These are phyloP conservation scores for Antheraea mylitta DNA, from an alignment of 1,140 invertebrate species.

Conservation along the genomic window DNA sequence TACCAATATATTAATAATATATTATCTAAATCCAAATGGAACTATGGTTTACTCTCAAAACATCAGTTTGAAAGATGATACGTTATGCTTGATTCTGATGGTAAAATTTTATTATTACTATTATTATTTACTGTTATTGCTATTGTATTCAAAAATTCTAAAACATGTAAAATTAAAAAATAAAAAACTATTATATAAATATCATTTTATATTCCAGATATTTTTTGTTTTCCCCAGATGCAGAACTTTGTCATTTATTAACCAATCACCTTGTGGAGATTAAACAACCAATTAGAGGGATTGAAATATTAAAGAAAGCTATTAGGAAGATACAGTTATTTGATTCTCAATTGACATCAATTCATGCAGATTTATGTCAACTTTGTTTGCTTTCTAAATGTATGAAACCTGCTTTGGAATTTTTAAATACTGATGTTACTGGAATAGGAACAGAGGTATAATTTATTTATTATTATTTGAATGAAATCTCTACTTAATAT, in stretches of 20 bases:
- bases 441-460: constrained; percentile 91
- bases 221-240: constrained; percentile 81
- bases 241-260: constrained; percentile 92
- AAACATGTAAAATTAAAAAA: no score
- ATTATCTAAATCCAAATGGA: no score
- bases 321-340: constrained; percentile 93
- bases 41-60: no score
- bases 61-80: no score
- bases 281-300: constrained; percentile 90
- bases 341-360: constrained; percentile 93
- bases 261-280: constrained; percentile 88
- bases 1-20: no score
- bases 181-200: no score
- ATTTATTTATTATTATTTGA: neutral
- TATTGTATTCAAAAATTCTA: no score
- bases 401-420: constrained; percentile 93
- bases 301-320: constrained; percentile 89
- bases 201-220: neutral
- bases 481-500: no score
- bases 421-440: constrained; percentile 94
- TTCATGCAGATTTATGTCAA: constrained; percentile 96
- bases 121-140: no score
- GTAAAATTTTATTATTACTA: no score
- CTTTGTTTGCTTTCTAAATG: constrained; percentile 94
- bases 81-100: no score